Evolutionary conservation across 1,140 invertebrate species (phyloP), one percentile per base, ranked within the genome.

Genomic region (Drosophila pruinosa): DNA sequence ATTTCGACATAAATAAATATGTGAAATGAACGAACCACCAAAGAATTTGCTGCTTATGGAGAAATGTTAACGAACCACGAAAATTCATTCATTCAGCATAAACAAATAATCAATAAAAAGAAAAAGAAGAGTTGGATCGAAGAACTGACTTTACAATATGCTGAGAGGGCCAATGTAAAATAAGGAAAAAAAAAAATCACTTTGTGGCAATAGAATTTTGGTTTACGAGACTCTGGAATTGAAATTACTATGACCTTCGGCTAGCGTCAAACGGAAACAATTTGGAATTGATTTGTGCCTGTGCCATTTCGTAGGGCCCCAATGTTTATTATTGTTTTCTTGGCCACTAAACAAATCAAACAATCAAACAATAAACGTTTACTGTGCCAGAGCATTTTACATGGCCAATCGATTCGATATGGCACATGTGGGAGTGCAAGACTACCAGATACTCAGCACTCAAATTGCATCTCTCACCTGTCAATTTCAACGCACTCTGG

Each of bases 281-380:
- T 48, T 58, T 39, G 39, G 31, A 62, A 69, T 78, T 64, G 78
- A 78, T 70, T 76, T 72, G 62, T 68, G 59, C 43, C 68, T 71
- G 53, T 41, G 64, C 70, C 76, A 75, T 65, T 75, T 41, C 14
- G 72, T 76, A 86, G 80, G 80, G 81, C 81, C 4, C 8, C 67
- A 83, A 86, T 86, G 82, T 81, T 88, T 86, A 71, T 77, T 81
- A 21, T 62, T 62, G 53, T 77, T 75, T 47, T 50, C 15, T 68
- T 78, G 70, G 78, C 64, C 78, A 50, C 72, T 82, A 83, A 78
- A 80, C 64, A 56, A 75, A 75, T 72, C 61, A 85, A 79, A 86
- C 81, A 75, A 75, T 72, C 61, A 85, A 79, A 86, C 81, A 86
- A 86, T 86, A 75, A 81, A 81, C 75, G 74, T 88, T 88, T 78